A percentile compares a stretch with the other conserved stretches of the same genome.
Conservation (phyloP, 1,140 invertebrate species). For the Ceratoteleas bidentatus region DNA sequence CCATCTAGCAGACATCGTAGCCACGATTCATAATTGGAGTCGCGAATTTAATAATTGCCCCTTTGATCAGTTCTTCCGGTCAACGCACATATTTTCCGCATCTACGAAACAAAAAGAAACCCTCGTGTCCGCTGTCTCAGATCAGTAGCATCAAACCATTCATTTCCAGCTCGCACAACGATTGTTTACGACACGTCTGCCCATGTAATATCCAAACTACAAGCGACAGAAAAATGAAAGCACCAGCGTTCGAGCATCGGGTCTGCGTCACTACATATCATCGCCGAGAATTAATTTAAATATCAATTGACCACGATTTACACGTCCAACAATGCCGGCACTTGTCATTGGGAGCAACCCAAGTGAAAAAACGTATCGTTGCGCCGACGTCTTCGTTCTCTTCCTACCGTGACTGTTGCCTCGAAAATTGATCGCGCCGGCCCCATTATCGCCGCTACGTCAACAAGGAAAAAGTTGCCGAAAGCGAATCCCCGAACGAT, state of each 20-base stretch:
- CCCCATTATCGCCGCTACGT: conserved; percentile 12
- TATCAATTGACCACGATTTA: conserved; percentile 20
- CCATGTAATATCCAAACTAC: conserved; percentile 13
- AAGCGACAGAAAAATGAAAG: conserved; percentile 30
- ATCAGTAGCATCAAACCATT: conserved; percentile 2
- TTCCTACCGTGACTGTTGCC: neutral
- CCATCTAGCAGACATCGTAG: neutral
- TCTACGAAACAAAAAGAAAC: too few species aligned
- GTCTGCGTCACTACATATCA: conserved; percentile 36
- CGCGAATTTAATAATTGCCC: too few species aligned
- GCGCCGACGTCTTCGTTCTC: neutral
- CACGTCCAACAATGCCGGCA: conserved; percentile 11
- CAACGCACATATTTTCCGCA: too few species aligned
- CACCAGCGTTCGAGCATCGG: conserved; percentile 23
- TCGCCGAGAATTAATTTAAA: conserved; percentile 40
- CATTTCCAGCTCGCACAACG: neutral
- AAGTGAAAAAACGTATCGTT: conserved; percentile 5
- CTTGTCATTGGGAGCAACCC: conserved; percentile 8
- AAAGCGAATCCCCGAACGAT: conserved; percentile 10
- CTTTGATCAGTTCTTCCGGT: too few species aligned
- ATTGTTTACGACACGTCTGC: neutral
- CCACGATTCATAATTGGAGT: neutral
- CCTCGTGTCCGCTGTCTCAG: too few species aligned
- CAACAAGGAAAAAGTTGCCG: conserved; percentile 5
- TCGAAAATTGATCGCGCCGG: conserved; percentile 9